Base-by-base conservation (phyloP, 2,797 vertebrate genomes). In the Melanotaenia boesemani region DNA sequence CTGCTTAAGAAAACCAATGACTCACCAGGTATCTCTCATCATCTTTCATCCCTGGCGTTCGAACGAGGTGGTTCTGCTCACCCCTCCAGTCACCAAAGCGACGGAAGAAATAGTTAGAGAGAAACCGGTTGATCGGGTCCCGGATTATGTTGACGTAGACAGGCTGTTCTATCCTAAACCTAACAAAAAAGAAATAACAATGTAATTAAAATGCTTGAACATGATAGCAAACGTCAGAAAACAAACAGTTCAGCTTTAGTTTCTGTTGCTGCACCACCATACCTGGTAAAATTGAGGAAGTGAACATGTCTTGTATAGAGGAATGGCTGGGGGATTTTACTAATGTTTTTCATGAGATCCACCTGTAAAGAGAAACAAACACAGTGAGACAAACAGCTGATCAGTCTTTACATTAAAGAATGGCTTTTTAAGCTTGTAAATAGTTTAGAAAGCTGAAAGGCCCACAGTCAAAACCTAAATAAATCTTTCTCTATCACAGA, bases 271-370 rank as follows among this genome's bases (percentile, higher is more conserved):
- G 74, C 24, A 28, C 8, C 20, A 15, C 58, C 52, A 32, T 78
- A 99, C 98, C 98, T 97, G 92, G 96, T 97, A 80, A 99, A 99
- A 95, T 99, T 99, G 89, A 99, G 97, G 93, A 98, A 99, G 93
- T 99, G 98, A 93, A 99, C 97, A 26, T 99, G 98, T 81, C 98
- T 95, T 41, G 98, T 99, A 86, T 97, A 99, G 92, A 99, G 96
- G 95, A 97, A 99, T 18, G 98, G 98, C 89, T 97, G 96, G 62
- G 98, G 96, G 72, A 97, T 96, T 80, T 93, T 96, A 87, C 96
- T 99, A 92, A 99, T 97, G 91, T 99, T 99, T 92, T 94, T 99
- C 95, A 99, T 97, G 90, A 99, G 94, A 89, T 98, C 96, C 94
- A 97, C 95, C 98, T 99, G 91, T 80, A 88, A 72, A 67, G 70